phyloP scores from a whole-genome alignment of 1,140 invertebrate species.

The Lordiphosa mommai region DNA sequence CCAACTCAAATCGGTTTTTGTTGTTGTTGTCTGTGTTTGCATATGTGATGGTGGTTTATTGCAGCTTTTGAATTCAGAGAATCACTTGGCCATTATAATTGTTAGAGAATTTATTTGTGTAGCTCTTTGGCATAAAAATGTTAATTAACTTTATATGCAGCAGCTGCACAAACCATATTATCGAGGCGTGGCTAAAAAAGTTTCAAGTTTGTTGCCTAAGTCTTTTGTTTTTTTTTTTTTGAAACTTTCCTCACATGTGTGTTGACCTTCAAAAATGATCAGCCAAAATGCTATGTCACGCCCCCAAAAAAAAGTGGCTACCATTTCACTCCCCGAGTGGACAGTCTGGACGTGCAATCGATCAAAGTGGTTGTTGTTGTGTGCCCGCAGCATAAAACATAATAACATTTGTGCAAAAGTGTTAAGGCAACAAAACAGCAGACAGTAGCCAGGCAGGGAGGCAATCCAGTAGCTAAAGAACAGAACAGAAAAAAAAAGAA shows the following conservation, averaged over 20 bases:
- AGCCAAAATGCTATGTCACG: constrained; percentile 7
- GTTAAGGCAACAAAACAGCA: constrained; percentile 61
- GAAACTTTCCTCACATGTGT: too few species aligned
- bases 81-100: constrained; percentile 14
- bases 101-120: constrained; percentile 23
- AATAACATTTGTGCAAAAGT: constrained; percentile 73
- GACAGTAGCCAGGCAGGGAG: constrained; percentile 53
- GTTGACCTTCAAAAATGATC: constrained; percentile 36
- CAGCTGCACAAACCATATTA: constrained; percentile 12
- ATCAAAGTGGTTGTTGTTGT: constrained; percentile 44
- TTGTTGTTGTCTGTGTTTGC: constrained; percentile 1
- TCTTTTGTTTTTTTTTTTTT: constrained; percentile 24
- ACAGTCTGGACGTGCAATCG: constrained; percentile 47
- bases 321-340: constrained; percentile 40
- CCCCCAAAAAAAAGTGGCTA: constrained; percentile 23
- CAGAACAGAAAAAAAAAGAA: constrained; percentile 8
- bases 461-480: constrained; percentile 19
- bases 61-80: constrained; percentile 20
- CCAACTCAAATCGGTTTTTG: constrained; percentile 15
- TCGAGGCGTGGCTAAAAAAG: constrained; percentile 42
- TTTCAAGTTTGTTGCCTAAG: constrained; percentile 23
- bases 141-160: constrained; percentile 39
- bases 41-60: constrained; percentile 15
- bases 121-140: constrained; percentile 36
- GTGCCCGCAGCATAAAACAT: constrained; percentile 46